Percentiles rank a stretch among this genome's conserved stretches.
phyloP scores from a whole-genome alignment of 2,888 invertebrate species.

The Drosophila ustulata region DNA sequence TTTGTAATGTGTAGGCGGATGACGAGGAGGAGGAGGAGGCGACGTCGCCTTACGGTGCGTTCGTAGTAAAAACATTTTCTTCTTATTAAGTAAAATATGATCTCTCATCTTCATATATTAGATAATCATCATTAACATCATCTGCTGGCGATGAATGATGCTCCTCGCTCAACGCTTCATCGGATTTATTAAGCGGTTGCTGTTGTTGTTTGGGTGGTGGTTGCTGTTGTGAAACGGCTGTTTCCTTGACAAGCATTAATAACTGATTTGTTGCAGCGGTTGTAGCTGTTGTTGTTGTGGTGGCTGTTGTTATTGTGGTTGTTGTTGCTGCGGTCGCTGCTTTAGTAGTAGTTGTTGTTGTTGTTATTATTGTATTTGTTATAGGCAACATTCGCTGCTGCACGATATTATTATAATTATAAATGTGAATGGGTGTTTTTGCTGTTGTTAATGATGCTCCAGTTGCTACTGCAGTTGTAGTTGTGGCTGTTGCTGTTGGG shows the following conservation, averaged over 20 bases:
- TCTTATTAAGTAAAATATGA: conserved; percentile 80
- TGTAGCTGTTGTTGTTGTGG: conserved; percentile 21
- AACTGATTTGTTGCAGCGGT: conserved; percentile 54
- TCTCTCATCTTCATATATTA: conserved; percentile 65
- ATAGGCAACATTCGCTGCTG: conserved; percentile 34
- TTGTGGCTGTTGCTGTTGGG: conserved; percentile 26
- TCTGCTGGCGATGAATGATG: conserved; percentile 46
- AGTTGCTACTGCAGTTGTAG: conserved; percentile 18
- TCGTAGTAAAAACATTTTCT: conserved; percentile 70
- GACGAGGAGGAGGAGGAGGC: conserved; percentile 22
- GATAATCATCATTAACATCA: conserved; percentile 49
- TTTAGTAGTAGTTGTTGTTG: conserved; percentile 19
- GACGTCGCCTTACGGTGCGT: conserved; percentile 40
- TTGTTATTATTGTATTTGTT: conserved; percentile 29
- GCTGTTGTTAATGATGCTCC: conserved; percentile 32
- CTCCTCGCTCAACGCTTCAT: conserved; percentile 52
- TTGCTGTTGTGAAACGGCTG: conserved; percentile 27
- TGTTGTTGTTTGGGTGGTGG: conserved; percentile 15
- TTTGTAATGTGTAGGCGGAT: conserved; percentile 16
- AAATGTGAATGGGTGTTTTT: conserved; percentile 65
- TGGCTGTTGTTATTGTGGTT: conserved; percentile 24
- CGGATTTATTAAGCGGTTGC: conserved; percentile 21
- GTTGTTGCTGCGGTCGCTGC: conserved; percentile 25
- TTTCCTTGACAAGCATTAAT: conserved; percentile 69
- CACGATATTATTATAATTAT: conserved; percentile 42